A percentile compares a stretch with the other conserved stretches of the same genome.
phyloP scores from a whole-genome alignment of 1,140 invertebrate species.

The Halesus radiatus region DNA sequence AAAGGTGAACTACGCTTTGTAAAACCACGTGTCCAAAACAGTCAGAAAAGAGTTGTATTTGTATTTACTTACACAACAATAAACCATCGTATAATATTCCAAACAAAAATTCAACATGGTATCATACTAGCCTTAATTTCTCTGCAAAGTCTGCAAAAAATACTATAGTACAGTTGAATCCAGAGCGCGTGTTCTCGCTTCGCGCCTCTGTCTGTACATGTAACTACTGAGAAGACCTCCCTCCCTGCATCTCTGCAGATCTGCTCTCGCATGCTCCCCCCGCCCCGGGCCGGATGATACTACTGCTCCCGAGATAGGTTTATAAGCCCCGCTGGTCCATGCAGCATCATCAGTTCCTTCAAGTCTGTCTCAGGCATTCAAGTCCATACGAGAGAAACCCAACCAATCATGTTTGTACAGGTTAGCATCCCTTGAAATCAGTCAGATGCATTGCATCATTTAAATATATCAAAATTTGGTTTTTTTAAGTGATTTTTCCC shows the following conservation, averaged over 20 bases:
- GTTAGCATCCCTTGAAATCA: background rate
- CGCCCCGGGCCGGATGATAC: background rate
- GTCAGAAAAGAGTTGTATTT: too few relatives aligned
- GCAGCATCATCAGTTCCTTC: slow-evolving; percentile 29
- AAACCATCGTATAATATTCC: too few relatives aligned
- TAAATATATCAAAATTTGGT: too few relatives aligned
- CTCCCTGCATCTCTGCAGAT: background rate
- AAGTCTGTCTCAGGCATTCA: slow-evolving; percentile 17
- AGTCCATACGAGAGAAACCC: background rate
- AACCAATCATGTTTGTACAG: slow-evolving; percentile 31
- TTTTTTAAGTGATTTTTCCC: too few relatives aligned
- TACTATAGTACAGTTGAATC: too few relatives aligned
- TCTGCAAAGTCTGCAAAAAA: too few relatives aligned
- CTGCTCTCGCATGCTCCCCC: background rate
- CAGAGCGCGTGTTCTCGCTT: background rate
- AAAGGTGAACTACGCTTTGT: too few relatives aligned
- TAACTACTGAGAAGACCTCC: slow-evolving; percentile 5
- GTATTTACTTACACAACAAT: too few relatives aligned
- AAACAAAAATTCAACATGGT: too few relatives aligned
- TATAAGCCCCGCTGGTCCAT: slow-evolving; percentile 34
- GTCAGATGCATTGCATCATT: too few relatives aligned
- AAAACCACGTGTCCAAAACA: too few relatives aligned
- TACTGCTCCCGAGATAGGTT: background rate
- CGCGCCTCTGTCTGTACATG: slow-evolving; percentile 5
- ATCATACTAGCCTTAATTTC: too few relatives aligned